These are phyloP conservation scores for Ctenicera cuprea DNA, from an alignment of 2,888 invertebrate species.

Conservation along the genomic window DNA sequence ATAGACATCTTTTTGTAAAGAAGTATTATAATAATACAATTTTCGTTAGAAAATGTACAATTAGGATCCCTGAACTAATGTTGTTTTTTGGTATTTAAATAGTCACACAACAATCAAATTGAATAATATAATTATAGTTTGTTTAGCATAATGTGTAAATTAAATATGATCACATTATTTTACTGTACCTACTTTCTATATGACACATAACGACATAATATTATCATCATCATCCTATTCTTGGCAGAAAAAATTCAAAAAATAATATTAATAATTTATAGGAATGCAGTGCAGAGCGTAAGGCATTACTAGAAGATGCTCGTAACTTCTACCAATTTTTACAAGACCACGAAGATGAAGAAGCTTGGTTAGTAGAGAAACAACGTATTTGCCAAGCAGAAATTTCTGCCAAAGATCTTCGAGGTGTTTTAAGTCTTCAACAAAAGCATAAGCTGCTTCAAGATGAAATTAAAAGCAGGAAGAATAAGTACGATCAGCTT, in stretches of 20 bases:
- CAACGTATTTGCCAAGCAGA: slow-evolving; percentile 94
- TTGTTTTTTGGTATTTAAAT: too few relatives aligned
- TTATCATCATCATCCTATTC: too few relatives aligned
- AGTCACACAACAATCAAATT: too few relatives aligned
- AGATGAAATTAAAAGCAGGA: slow-evolving; percentile 90
- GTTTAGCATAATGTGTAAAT: too few relatives aligned
- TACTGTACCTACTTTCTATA: too few relatives aligned
- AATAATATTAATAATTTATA: slow-evolving; percentile 63
- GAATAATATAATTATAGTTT: too few relatives aligned
- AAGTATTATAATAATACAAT: too few relatives aligned
- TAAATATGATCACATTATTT: too few relatives aligned
- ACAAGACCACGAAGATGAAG: slow-evolving; percentile 98
- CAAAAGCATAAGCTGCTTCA: slow-evolving; percentile 94
- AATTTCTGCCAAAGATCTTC: slow-evolving; percentile 94
- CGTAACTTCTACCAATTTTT: slow-evolving; percentile 95
- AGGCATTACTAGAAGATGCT: slow-evolving; percentile 92
- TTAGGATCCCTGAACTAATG: too few relatives aligned
- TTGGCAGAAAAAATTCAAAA: neutral
- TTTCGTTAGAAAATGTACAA: too few relatives aligned
- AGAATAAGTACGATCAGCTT: slow-evolving; percentile 82
- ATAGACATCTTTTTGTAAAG: too few relatives aligned
- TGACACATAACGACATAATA: too few relatives aligned
- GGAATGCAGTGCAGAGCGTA: slow-evolving; percentile 85
- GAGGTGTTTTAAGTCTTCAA: slow-evolving; percentile 90
- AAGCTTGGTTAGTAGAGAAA: slow-evolving; percentile 97